Percentiles rank a stretch among this genome's conserved stretches.
phyloP scores from a whole-genome alignment of 2,888 invertebrate species.

The Opisthograptis luteolata region DNA sequence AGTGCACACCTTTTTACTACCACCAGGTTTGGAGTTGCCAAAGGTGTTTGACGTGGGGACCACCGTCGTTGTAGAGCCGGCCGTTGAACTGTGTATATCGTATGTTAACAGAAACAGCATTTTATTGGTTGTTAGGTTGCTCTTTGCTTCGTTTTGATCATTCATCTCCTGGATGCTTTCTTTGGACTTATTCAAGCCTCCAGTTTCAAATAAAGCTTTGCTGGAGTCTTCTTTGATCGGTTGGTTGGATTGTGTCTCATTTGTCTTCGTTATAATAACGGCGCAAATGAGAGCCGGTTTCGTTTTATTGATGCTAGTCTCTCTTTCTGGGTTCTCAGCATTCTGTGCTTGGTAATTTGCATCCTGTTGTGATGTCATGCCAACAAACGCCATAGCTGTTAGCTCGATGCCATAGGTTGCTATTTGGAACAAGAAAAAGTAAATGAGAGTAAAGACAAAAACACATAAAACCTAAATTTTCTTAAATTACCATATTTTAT shows the following conservation, averaged over 20 bases:
- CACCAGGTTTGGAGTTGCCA: constrained; percentile 78
- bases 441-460: not conserved
- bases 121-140: constrained; percentile 69
- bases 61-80: constrained; percentile 75
- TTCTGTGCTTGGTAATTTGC: constrained; percentile 63
- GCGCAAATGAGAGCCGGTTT: constrained; percentile 76
- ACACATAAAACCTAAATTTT: not conserved
- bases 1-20: constrained; percentile 79
- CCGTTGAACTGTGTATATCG: constrained; percentile 87
- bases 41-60: constrained; percentile 75
- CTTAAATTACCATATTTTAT: too few relatives aligned
- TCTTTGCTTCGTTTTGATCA: constrained; percentile 89
- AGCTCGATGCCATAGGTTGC: constrained; percentile 74
- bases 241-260: constrained; percentile 53
- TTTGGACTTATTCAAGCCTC: constrained; percentile 59
- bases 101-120: constrained; percentile 87
- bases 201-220: constrained; percentile 72
- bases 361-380: constrained; percentile 70
- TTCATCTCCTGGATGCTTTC: constrained; percentile 89
- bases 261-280: constrained; percentile 67
- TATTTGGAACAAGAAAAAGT: constrained; percentile 34
- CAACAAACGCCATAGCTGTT: constrained; percentile 77
- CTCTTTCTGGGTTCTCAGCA: constrained; percentile 65
- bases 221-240: constrained; percentile 72
- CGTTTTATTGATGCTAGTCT: constrained; percentile 58